These are phyloP conservation scores for Sarcophaga bullata DNA, from an alignment of 1,140 invertebrate species.

Conservation along the genomic window DNA sequence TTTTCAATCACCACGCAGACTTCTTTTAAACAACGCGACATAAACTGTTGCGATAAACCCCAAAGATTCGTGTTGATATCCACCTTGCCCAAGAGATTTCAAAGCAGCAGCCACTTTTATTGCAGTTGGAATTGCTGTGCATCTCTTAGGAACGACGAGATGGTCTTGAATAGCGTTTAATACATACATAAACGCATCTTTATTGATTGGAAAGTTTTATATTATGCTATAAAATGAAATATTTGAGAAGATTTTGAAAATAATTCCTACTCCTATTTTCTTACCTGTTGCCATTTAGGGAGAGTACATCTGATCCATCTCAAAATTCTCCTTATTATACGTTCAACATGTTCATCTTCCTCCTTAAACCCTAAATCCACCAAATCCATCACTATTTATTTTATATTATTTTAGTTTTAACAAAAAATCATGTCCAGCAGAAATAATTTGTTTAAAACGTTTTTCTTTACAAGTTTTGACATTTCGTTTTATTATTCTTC, in stretches of 20 bases:
- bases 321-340: too few species aligned
- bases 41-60: background rate
- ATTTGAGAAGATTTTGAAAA: background rate
- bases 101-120: conserved; percentile 14
- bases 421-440: too few species aligned
- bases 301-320: too few species aligned
- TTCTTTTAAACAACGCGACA: background rate
- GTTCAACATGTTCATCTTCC: too few species aligned
- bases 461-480: too few species aligned
- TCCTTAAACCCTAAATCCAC: too few species aligned
- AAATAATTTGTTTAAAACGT: too few species aligned
- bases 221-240: background rate
- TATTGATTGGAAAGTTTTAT: background rate
- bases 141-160: background rate
- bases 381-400: too few species aligned
- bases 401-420: too few species aligned
- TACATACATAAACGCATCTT: background rate
- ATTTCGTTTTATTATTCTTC: too few species aligned
- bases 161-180: background rate
- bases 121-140: background rate
- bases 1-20: background rate
- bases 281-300: too few species aligned
- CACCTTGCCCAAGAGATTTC: conserved; percentile 4
- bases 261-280: background rate
- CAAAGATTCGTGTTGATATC: background rate